phyloP scores from a whole-genome alignment of 2,113 vertebrate genomes.

The Nipponia nippon region DNA sequence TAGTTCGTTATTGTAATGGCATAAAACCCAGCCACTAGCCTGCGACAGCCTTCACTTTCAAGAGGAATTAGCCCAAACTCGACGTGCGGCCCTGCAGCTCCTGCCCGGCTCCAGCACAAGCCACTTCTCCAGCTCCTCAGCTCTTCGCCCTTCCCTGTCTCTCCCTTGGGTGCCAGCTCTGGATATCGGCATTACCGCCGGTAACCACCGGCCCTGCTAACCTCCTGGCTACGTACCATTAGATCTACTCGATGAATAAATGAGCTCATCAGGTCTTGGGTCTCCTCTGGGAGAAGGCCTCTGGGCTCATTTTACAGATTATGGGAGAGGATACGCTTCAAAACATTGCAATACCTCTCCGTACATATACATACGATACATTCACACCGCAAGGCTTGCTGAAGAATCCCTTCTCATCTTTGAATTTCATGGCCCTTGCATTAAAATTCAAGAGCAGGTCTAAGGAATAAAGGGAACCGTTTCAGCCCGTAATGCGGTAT shows the following conservation, averaged over 20 bases:
- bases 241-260: background rate
- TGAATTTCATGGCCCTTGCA: background rate
- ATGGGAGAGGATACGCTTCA: background rate
- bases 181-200: rapidly evolving
- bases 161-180: background rate
- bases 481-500: background rate
- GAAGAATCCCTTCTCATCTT: background rate
- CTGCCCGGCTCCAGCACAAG: rapidly evolving
- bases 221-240: background rate
- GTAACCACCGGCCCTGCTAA: background rate
- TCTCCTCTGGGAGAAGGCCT: background rate
- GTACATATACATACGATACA: too few relatives aligned
- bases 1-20: background rate
- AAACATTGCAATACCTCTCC: background rate
- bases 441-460: background rate
- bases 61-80: background rate
- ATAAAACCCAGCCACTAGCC: background rate
- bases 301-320: background rate
- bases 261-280: background rate
- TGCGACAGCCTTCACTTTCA: background rate
- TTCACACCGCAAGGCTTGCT: background rate
- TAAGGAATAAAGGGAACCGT: background rate
- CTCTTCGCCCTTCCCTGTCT: background rate
- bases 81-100: background rate
- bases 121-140: background rate